A percentile compares a stretch with the other conserved stretches of the same genome.
Evolutionary conservation across 2,797 vertebrate genomes (phyloP).

Genomic region (Babyrousa celebensis): DNA sequence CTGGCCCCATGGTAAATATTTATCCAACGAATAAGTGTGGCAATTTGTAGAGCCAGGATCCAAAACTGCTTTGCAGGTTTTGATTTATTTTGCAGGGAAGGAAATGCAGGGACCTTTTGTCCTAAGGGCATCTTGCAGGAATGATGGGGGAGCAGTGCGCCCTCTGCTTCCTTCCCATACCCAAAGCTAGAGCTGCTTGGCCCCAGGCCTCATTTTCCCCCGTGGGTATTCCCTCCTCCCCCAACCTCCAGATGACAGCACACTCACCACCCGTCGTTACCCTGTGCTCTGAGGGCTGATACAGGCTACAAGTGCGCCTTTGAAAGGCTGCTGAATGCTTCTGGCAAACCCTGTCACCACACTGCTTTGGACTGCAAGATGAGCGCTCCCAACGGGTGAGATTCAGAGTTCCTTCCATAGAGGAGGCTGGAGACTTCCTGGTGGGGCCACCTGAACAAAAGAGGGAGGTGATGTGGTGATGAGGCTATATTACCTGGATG

Average conservation of each 20-base stretch:
- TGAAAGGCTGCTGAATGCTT: background rate
- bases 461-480: background rate
- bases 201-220: background rate
- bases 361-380: background rate
- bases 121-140: constrained; percentile 16
- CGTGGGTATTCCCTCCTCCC: background rate
- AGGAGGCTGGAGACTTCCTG: background rate
- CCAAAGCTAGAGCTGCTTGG: background rate
- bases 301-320: background rate
- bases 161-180: background rate
- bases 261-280: background rate
- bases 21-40: background rate
- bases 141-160: too few relatives aligned
- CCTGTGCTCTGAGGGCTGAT: background rate
- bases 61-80: background rate
- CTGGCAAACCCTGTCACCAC: background rate
- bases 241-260: background rate
- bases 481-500: background rate
- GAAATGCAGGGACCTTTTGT: background rate
- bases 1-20: background rate
- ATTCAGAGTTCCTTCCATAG: background rate
- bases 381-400: background rate
- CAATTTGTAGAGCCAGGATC: background rate
- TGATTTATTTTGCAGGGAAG: constrained; percentile 1
- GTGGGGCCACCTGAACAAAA: background rate